Evolutionary conservation across 1,140 invertebrate genomes (phyloP).

Genomic region (Andrena cerasifolii): DNA sequence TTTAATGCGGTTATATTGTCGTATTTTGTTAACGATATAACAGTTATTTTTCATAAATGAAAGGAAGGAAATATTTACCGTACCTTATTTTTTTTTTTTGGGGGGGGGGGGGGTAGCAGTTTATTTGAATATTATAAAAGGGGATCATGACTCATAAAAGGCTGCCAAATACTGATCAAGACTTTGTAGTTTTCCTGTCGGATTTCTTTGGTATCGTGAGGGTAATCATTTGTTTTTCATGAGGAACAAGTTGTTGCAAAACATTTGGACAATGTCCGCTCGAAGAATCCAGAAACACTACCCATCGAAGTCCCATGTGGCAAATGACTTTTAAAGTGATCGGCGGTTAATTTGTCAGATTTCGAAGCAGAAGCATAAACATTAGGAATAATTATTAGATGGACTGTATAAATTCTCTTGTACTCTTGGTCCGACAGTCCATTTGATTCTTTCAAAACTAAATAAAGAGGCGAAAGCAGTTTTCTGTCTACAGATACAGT

Average conservation of each 20-base stretch:
- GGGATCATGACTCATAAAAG: no score
- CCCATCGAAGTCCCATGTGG: not conserved
- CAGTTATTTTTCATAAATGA: no score
- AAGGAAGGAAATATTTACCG: no score
- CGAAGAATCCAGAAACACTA: slow-evolving; percentile 44
- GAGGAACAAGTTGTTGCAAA: slow-evolving; percentile 9
- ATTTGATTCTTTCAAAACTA: not conserved
- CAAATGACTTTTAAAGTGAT: slow-evolving; percentile 26
- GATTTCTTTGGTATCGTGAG: not conserved
- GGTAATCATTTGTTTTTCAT: slow-evolving; percentile 20
- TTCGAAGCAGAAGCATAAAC: slow-evolving; percentile 31
- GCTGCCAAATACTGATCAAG: no score
- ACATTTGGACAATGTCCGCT: slow-evolving; percentile 30
- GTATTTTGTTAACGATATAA: no score
- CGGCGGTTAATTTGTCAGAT: slow-evolving; percentile 32
- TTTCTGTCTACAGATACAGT: not conserved
- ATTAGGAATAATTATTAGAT: no score
- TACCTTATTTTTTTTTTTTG: no score
- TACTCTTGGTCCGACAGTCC: not conserved
- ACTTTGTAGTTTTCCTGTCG: no score
- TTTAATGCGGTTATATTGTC: no score
- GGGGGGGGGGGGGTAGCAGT: no score
- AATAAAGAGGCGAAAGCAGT: not conserved
- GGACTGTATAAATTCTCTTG: no score
- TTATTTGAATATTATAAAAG: no score